These are phyloP conservation scores for Ditylenchus dipsaci DNA, from an alignment of 1,140 invertebrate genomes.

Conservation along the genomic window DNA sequence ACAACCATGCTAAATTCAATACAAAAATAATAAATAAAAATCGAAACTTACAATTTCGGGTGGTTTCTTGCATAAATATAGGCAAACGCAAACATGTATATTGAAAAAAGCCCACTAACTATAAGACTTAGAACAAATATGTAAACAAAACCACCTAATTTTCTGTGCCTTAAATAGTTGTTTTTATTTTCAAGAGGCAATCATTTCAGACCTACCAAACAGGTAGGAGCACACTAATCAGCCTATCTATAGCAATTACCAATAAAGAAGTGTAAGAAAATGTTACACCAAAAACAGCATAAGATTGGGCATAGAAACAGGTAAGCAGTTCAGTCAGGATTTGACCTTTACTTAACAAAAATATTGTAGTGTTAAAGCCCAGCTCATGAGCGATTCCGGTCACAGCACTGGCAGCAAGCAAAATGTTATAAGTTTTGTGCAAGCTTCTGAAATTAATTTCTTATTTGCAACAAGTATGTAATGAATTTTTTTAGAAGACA, in stretches of 20 bases:
- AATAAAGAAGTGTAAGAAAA: background rate
- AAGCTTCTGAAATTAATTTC: background rate
- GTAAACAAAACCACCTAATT: too few relatives aligned
- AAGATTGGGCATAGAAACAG: background rate
- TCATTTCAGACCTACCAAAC: background rate
- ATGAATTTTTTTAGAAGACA: too few relatives aligned
- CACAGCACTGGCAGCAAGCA: background rate
- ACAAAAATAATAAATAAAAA: too few relatives aligned
- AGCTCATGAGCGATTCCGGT: background rate
- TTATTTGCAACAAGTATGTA: background rate
- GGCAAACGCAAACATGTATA: too few relatives aligned
- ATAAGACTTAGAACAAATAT: too few relatives aligned
- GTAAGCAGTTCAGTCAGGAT: background rate
- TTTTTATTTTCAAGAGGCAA: too few relatives aligned
- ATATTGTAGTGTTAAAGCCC: background rate
- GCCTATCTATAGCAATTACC: background rate
- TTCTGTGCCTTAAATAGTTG: too few relatives aligned
- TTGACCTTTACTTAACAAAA: background rate
- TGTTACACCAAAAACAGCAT: background rate
- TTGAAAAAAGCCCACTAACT: too few relatives aligned
- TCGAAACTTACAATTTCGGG: too few relatives aligned
- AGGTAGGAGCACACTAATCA: background rate
- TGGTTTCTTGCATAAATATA: too few relatives aligned
- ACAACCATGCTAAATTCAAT: too few relatives aligned
- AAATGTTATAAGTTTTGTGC: background rate